Base-by-base conservation (phyloP, 1,140 invertebrate species). In the Parasteatoda tepidariorum region DNA sequence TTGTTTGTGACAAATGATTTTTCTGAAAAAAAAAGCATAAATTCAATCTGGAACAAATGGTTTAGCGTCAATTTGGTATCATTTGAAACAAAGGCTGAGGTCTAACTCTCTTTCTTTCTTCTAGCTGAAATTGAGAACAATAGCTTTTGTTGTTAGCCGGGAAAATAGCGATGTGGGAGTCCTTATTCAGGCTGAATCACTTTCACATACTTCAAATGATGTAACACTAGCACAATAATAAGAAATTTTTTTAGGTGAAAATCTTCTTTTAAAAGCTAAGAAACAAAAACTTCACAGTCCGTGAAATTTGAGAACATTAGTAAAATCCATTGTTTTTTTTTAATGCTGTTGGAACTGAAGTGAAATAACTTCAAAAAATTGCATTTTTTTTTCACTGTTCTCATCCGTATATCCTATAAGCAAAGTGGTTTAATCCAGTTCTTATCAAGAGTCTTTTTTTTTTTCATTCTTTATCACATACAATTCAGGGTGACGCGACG, bases 111-210 rank as follows among this genome's bases (percentile, higher is more conserved):
- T 26, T n/a, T 9, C n/a, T 59, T 22, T n/a, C 3, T 22, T n/a
- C 3, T 18, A 59, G 24, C 24, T 7, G 57, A 9, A 9, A 7
- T 59, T 59, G 24, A n/a, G 24, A 78, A 78, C 74, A 78, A 78
- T 78, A 78, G 24, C 38, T 30, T 54, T 78, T 57, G 18, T 22
- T 78, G 38, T 64, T 59, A 76, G 24, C 38, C 30, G 26, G 24
- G 71, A 13, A 71, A n/a, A n/a, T 11, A 30, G 55, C 13, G 28
- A 74, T 38, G 74, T 78, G 31, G 74, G 74, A 28, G 74, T 57
- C 48, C 74, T 9, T 75, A 78, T 78, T 78, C 38, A 66, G 74
- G 74, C 66, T 57, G 66, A 66, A 66, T 66, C 61, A 78, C 74
- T 76, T 76, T 76, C 74, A 76, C 62, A 78, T 62, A 38, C 41